These are phyloP conservation scores for Brachionus rubens DNA, from an alignment of 1,140 invertebrate species.

Conservation along the genomic window DNA sequence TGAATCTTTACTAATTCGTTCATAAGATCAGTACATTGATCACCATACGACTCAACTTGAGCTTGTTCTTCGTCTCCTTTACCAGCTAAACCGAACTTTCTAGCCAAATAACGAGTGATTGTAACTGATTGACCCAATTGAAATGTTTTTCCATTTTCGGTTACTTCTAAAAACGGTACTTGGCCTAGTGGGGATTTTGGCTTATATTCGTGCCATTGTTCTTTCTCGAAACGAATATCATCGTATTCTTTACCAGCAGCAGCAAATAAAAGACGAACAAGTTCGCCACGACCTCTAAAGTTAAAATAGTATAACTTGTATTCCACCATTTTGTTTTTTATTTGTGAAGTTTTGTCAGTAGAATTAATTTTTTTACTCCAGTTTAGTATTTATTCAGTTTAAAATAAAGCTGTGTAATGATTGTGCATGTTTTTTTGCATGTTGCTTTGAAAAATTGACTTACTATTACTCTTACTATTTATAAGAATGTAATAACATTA, in stretches of 20 bases:
- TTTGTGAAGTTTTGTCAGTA: no score
- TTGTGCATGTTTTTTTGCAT: no score
- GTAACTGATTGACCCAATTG: neutral
- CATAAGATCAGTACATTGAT: constrained; percentile 20
- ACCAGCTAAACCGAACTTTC: constrained; percentile 41
- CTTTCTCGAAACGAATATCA: constrained; percentile 27
- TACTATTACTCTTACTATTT: no score
- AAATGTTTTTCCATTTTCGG: neutral
- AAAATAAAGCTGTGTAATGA: no score
- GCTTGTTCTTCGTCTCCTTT: constrained; percentile 32
- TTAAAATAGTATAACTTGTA: constrained; percentile 45
- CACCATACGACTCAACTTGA: constrained; percentile 27
- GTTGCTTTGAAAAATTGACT: no score
- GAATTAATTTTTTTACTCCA: no score
- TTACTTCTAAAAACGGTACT: constrained; percentile 22
- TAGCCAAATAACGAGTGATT: constrained; percentile 21
- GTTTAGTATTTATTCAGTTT: no score
- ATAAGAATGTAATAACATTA: no score
- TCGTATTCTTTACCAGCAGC: constrained; percentile 44
- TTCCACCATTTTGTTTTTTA: constrained; percentile 36
- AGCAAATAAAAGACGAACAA: constrained; percentile 35
- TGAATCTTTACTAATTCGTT: constrained; percentile 40
- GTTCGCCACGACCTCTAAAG: constrained; percentile 1
- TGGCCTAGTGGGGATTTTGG: constrained; percentile 10
- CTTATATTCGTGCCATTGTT: constrained; percentile 43